These are phyloP conservation scores for Acipenser oxyrinchus DNA, from an alignment of 2,797 vertebrate genomes.

Conservation along the genomic window DNA sequence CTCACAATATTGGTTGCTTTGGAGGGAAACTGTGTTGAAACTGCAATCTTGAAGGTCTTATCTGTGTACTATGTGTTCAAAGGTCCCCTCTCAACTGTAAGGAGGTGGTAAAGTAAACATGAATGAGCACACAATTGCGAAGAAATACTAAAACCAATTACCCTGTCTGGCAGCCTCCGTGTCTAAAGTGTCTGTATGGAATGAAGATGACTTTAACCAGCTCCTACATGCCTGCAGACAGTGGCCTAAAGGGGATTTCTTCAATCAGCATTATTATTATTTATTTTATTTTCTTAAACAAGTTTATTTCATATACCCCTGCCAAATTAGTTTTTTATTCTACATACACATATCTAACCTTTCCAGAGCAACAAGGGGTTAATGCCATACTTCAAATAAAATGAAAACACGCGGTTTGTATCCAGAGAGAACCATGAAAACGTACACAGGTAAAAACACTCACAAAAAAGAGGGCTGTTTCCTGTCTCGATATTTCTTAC, in stretches of 20 bases:
- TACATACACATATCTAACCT: too few species aligned
- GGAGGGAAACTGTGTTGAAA: slow-evolving; percentile 44
- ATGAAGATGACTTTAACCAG: background rate
- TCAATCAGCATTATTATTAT: too few species aligned
- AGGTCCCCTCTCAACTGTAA: slow-evolving; percentile 38
- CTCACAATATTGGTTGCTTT: slow-evolving; percentile 46
- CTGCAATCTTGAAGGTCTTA: slow-evolving; percentile 38
- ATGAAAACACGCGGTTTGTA: too few species aligned
- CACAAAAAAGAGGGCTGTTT: too few species aligned
- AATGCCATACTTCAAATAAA: too few species aligned
- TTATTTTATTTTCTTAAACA: too few species aligned
- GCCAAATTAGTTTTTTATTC: background rate
- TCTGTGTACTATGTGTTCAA: slow-evolving; percentile 31
- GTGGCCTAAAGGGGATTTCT: background rate
- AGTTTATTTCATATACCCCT: background rate
- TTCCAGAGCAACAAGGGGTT: too few species aligned
- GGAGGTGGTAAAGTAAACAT: slow-evolving; percentile 54
- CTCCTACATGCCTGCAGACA: background rate
- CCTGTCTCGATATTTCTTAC: too few species aligned
- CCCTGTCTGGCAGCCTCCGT: slow-evolving; percentile 13
- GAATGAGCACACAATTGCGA: slow-evolving; percentile 24
- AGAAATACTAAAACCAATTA: slow-evolving; percentile 35
- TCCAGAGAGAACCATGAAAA: too few species aligned
- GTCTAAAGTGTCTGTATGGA: slow-evolving; percentile 11
- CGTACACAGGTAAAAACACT: too few species aligned